Evolutionary conservation across 2,888 invertebrate species (phyloP).

Genomic region (Harpalus rubripes): DNA sequence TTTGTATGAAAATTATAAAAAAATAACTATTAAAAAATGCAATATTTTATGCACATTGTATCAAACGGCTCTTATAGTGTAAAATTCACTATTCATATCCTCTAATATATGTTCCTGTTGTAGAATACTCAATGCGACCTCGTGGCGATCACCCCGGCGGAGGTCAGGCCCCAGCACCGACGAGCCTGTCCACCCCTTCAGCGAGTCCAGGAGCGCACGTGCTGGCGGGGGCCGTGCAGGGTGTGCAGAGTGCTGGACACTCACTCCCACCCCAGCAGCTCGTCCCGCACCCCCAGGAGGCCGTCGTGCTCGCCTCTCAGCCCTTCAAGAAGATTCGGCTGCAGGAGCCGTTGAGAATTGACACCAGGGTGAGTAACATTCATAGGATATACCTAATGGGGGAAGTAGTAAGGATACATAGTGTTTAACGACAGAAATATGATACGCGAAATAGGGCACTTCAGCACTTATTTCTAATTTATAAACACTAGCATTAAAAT

Average conservation of each 20-base stretch:
- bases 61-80: too few species aligned
- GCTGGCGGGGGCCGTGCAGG: constrained; percentile 37
- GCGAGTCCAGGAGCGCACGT: constrained; percentile 17
- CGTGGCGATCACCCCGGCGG: constrained; percentile 25
- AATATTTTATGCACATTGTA: too few species aligned
- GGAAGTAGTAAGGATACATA: neutral
- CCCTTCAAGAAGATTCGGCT: constrained; percentile 85
- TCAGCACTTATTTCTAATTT: too few species aligned
- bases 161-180: constrained; percentile 19
- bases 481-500: too few species aligned
- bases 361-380: constrained; percentile 79
- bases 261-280: constrained; percentile 71
- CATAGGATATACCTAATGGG: too few species aligned
- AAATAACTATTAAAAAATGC: too few species aligned
- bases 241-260: constrained; percentile 69
- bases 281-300: constrained; percentile 63
- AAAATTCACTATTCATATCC: neutral
- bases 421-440: too few species aligned
- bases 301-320: constrained; percentile 78
- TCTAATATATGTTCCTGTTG: constrained; percentile 6
- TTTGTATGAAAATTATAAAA: too few species aligned
- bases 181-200: constrained; percentile 35
- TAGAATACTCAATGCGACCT: constrained; percentile 69
- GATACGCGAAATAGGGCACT: too few species aligned
- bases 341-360: constrained; percentile 83